Base-by-base conservation (phyloP, 1,140 invertebrate species). In the Zelostemma sp. region DNA sequence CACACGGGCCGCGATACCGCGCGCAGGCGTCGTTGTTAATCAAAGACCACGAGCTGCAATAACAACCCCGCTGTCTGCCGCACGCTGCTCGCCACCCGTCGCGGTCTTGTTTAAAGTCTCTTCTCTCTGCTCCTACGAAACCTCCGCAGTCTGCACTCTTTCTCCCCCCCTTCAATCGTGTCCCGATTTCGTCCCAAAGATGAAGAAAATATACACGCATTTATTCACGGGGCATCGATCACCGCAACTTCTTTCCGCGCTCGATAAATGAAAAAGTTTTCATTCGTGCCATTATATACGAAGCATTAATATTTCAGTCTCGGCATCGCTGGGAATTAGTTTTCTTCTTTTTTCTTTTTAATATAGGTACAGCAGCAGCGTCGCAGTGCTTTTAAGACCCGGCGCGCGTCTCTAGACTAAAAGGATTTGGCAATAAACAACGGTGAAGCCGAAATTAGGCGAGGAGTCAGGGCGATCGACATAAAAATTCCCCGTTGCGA, bases 381-480 rank as follows among this genome's bases (percentile, higher is more conserved):
- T 55, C 56, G 70, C 50, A 53, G 53, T 47, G 65, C 61, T 59
- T 62, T 73, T 73, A 68, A 65, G 62, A 66, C 61, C 65, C 61
- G 62, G 43, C 57, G 62, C 65, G 64, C 59, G 66, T 68, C 64
- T 67, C 49, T 1, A 70, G 73, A 77, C 79, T 85, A 85, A 85
- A 84, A 84, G 84, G 84, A 83, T 84, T 84, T 74, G 74, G 74
- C 79, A 80, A 84, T 85, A 84, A 84, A 84, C 77, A 80, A 80
- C 76, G 74, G 56, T 75, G 75, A 79, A 63, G 73, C 73, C 70
- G 64, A 80, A 81, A 83, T 83, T 83, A 83, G 74, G 76, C 71
- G 62, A 51, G 68, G 65, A 68, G 68, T 71, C 21, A 57, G 67
- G 46, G 65, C 72, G 74, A 71, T 75, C 68, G 75, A 74, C 76